These are phyloP conservation scores for Prionailurus viverrinus DNA, from an alignment of 2,113 vertebrate species.

Conservation along the genomic window DNA sequence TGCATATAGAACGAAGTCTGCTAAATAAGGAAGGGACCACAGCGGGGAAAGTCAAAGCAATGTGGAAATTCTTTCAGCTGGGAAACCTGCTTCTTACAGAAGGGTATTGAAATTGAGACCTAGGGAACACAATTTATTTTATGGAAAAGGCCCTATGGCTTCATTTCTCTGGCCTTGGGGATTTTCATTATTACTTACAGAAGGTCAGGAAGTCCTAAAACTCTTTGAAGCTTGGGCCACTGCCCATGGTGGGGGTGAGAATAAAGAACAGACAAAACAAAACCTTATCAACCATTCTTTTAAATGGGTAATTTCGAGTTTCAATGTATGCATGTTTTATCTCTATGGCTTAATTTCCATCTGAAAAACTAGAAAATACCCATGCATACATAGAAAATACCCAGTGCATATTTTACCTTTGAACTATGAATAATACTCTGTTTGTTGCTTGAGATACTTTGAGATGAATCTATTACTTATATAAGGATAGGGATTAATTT, in stretches of 20 bases:
- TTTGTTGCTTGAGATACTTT: conserved; percentile 4
- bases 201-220: conserved; percentile 61
- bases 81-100: conserved; percentile 21
- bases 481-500: neutral
- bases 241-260: neutral
- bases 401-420: conserved; percentile 42
- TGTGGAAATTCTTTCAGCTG: conserved; percentile 46
- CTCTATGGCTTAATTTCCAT: conserved; percentile 2
- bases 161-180: conserved; percentile 51
- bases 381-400: neutral
- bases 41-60: conserved; percentile 55
- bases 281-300: neutral
- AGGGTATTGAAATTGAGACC: neutral
- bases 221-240: neutral
- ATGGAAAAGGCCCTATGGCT: neutral
- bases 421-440: neutral
- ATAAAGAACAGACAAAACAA: neutral
- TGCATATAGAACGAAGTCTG: conserved; percentile 69
- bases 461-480: conserved; percentile 37
- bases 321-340: neutral
- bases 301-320: neutral
- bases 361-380: conserved; percentile 44
- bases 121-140: conserved; percentile 29
- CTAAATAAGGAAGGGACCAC: conserved; percentile 70
- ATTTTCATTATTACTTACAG: conserved; percentile 57